phyloP scores from a whole-genome alignment of 1,140 invertebrate species.

The Acyrthosiphon pisum region DNA sequence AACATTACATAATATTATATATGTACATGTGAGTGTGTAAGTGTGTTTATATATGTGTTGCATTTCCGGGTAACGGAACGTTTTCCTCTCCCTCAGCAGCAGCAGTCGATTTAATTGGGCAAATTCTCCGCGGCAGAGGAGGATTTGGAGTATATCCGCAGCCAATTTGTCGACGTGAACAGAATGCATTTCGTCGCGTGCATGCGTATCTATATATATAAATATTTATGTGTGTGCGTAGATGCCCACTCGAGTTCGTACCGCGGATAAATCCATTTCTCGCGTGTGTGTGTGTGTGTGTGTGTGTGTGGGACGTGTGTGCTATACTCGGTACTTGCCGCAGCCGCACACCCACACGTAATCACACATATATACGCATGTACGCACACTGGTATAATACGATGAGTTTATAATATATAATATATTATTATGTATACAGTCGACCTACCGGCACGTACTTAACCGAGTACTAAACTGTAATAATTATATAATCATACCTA shows the following conservation, averaged over 20 bases:
- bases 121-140: background rate
- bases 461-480: background rate
- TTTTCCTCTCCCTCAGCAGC: background rate
- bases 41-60: background rate
- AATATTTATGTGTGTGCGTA: background rate
- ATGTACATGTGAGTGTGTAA: background rate
- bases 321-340: background rate
- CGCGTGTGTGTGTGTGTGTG: background rate
- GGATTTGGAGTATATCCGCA: background rate
- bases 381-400: background rate
- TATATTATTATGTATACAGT: constrained; percentile 10
- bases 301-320: background rate
- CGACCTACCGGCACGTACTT: background rate
- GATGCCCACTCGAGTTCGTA: constrained; percentile 8
- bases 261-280: constrained; percentile 27
- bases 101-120: constrained; percentile 24
- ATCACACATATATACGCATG: background rate
- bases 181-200: constrained; percentile 30
- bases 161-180: constrained; percentile 52
- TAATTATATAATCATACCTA: background rate
- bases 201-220: background rate
- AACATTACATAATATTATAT: background rate
- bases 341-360: background rate
- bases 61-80: background rate
- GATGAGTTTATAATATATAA: background rate